phyloP scores from a whole-genome alignment of 2,113 vertebrate genomes.

The Callithrix jacchus region DNA sequence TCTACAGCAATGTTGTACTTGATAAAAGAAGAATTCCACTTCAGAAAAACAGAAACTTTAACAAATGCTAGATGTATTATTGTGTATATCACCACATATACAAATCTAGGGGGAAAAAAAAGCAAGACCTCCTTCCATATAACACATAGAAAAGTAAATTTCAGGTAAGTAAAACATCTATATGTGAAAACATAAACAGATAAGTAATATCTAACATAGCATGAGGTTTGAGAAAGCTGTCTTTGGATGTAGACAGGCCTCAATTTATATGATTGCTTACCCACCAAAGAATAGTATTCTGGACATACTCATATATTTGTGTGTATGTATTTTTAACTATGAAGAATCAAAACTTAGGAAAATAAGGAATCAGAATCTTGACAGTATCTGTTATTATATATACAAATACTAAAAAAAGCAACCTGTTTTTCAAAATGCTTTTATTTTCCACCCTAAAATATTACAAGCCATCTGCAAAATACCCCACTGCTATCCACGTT shows the following conservation, averaged over 20 bases:
- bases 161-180: background rate
- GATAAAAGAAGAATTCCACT: background rate
- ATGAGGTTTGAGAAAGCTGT: background rate
- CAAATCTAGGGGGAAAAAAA: background rate
- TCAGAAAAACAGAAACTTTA: background rate
- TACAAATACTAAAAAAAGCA: background rate
- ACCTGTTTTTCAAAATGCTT: background rate
- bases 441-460: background rate
- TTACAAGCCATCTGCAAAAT: background rate
- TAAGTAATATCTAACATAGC: background rate
- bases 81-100: background rate
- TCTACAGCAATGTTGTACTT: background rate
- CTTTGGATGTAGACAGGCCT: background rate
- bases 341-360: background rate
- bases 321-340: background rate
- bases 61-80: background rate
- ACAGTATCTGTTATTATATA: background rate
- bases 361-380: background rate
- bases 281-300: background rate
- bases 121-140: background rate
- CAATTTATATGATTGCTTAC: background rate
- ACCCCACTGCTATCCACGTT: background rate
- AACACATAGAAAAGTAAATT: background rate
- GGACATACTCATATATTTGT: background rate
- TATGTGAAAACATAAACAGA: background rate